Conservation (phyloP, 2,113 vertebrate genomes). For the Nanorana parkeri region DNA sequence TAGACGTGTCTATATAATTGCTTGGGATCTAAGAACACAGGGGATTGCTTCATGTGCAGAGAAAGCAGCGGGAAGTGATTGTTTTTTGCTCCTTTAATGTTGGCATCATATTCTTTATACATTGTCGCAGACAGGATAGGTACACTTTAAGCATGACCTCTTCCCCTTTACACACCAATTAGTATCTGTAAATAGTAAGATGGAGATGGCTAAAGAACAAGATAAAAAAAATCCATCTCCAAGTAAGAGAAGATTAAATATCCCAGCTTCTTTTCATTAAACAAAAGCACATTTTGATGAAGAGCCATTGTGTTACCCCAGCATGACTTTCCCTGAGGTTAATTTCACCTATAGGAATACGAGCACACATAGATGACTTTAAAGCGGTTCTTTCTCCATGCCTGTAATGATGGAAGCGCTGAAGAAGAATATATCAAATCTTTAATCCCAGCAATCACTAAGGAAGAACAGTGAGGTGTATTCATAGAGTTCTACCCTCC, state of each 20-base stretch:
- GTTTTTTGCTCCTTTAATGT: no score
- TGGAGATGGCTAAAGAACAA: no score
- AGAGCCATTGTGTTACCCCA: not conserved
- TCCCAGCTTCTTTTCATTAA: not conserved
- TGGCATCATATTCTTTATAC: no score
- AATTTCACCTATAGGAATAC: not conserved
- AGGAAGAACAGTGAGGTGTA: constrained; percentile 1
- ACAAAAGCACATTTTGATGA: not conserved
- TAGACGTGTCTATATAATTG: no score
- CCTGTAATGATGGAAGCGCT: not conserved
- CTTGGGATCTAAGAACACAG: no score
- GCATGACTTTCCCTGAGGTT: not conserved
- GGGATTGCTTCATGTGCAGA: no score
- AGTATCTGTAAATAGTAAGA: not conserved
- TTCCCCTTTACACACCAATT: not conserved
- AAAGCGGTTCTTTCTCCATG: not conserved
- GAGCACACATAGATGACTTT: not conserved
- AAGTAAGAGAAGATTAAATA: not conserved
- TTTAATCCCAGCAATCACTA: not conserved
- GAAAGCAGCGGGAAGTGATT: no score
- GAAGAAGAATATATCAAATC: not conserved
- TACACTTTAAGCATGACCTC: not conserved
- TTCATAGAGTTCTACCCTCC: not conserved
- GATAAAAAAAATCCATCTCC: no score
- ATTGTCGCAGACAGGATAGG: no score